Base-by-base conservation (phyloP, 2,113 vertebrate species). In the Henicopernis longicauda region DNA sequence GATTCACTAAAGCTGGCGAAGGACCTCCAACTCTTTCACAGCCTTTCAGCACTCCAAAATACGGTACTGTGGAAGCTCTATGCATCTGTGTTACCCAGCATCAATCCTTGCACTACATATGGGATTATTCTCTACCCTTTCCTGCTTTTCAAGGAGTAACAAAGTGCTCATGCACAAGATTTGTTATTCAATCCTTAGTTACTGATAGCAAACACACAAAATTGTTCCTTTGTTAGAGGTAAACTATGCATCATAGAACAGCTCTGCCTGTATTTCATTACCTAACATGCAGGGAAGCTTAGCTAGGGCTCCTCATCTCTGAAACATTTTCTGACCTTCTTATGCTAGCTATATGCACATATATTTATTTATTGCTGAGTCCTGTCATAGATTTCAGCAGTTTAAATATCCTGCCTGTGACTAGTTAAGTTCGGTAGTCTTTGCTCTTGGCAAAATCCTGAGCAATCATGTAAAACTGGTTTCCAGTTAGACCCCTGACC, bases 1-100 rank as follows among this genome's bases (percentile, higher is more conserved):
- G 98, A n/a, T 97, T 98, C 95, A 99, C 99, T 31, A 82, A 16
- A 3, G 97, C 97, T 29, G 98, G 98, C 12, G 97, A 97, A 76
- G 99, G 98, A 94, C 96, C 90, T 59, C 82, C 62, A 4, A 98
- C 98, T 74, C 11, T 62, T 38, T 63, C 80, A 7, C 86, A 91
- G 4, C 22, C 69, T 59, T 98, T 97, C 86, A 87, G 65, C 52
- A 97, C 96, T 23, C 82, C 77, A 72, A 96, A 96, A 97, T 97
- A 95, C 0, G 96, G 97, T 97, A 97, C 52, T 54, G 36, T 85
- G 25, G 50, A 85, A 82, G 11, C 25, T 65, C 18, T 45, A 7
- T 61, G 19, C 19, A 21, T 52, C 58, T 83, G 26, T 23, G 29
- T 71, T 74, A 69, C 7, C 6, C 38, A 54, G 19, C n/a, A 71